A percentile compares a stretch with the other conserved stretches of the same genome.
Conservation (phyloP, 2,113 vertebrate genomes). For the Tichodroma muraria region DNA sequence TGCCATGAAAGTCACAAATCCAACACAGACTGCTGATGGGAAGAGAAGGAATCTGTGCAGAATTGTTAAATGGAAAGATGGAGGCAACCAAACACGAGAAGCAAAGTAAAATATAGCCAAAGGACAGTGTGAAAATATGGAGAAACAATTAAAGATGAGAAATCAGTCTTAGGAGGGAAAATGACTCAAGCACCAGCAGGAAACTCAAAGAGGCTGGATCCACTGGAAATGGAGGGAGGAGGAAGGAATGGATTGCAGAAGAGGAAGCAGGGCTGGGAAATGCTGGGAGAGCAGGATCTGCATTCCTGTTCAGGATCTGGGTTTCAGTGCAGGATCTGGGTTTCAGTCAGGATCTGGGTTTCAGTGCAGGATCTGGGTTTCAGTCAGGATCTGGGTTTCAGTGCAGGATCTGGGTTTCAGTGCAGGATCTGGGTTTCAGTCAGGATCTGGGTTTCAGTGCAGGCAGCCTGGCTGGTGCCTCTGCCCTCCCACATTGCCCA, state of each 20-base stretch:
- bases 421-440: not conserved
- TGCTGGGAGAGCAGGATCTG: not conserved
- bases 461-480: not conserved
- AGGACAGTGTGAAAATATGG: not conserved
- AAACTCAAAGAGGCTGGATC: not conserved
- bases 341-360: not conserved
- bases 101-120: not conserved
- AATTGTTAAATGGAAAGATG: not conserved
- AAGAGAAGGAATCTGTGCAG: not conserved
- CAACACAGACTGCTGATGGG: not conserved
- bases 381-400: too few relatives aligned
- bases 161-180: not conserved
- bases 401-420: not conserved
- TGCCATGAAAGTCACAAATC: not conserved
- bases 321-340: accelerated
- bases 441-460: too few relatives aligned
- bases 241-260: not conserved
- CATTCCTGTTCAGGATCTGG: not conserved
- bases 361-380: not conserved
- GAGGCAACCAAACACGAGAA: not conserved
- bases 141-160: not conserved
- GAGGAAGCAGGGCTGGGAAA: not conserved
- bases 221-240: not conserved
- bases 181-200: not conserved
- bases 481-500: not conserved